phyloP scores from a whole-genome alignment of 2,888 invertebrate species.

The Sinotaia quadrata region DNA sequence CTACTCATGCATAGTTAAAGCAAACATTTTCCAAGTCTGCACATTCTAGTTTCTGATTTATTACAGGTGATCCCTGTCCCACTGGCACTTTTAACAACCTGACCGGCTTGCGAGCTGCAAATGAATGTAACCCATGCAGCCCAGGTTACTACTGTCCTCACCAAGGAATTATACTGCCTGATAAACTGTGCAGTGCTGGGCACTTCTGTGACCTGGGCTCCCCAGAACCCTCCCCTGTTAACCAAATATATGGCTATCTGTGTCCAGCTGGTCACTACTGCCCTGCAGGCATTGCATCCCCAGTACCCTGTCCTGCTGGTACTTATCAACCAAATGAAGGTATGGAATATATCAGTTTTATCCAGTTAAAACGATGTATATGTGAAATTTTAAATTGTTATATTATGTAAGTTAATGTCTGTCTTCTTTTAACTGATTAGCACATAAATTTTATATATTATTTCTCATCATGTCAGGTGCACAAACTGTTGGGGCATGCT shows the following conservation, averaged over 20 bases:
- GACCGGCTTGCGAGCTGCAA: constrained; percentile 57
- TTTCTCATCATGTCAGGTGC: no score
- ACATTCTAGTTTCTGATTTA: no score
- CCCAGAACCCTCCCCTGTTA: constrained; percentile 50
- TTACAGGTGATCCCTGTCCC: constrained; percentile 57
- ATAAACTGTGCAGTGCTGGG: constrained; percentile 59
- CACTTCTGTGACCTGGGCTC: constrained; percentile 63
- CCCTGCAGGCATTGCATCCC: constrained; percentile 58
- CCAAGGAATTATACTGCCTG: constrained; percentile 53
- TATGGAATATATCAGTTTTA: no score
- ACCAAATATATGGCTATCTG: constrained; percentile 58
- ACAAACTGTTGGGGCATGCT: constrained; percentile 48
- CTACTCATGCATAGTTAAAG: no score
- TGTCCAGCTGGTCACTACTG: constrained; percentile 68
- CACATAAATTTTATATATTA: not conserved
- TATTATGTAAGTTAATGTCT: no score
- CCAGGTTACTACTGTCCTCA: constrained; percentile 63
- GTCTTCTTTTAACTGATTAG: no score
- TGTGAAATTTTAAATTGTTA: no score
- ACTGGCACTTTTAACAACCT: constrained; percentile 63
- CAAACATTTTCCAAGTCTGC: no score
- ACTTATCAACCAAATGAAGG: constrained; percentile 63
- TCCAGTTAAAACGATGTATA: no score
- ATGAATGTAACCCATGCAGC: constrained; percentile 64
- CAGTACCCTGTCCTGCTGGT: constrained; percentile 61